Base-by-base conservation (phyloP, 1,140 invertebrate genomes). In the Drosophila novamexicana region DNA sequence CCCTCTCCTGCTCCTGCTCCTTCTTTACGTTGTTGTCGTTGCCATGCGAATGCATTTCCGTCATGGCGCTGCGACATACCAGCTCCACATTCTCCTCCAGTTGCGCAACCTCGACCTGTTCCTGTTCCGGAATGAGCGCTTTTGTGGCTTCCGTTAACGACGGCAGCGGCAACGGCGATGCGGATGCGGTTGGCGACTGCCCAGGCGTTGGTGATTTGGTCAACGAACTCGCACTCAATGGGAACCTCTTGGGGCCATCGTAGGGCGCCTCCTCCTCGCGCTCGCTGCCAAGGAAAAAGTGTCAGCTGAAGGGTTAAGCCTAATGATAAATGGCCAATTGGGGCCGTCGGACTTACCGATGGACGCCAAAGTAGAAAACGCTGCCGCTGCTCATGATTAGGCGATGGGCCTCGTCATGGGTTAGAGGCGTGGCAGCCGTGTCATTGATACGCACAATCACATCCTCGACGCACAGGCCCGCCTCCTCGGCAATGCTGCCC, bases 381-480 rank as follows among this genome's bases (percentile, higher is more conserved):
- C 97, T 96, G 57, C 96, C 96, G 44, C 95, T 95, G 68, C 94
- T 93, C 49, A 95, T 91, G 49, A 98, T 95, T 34, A 94, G 93
- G 74, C 97, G 95, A 83, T 97, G 96, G 8, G 96, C 97, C 88
- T 96, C 95, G 63, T 95, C 95, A 82, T 98, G 97, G 29, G 95
- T 95, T 68, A 97, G 92, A 61, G 93, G 91, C 49, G 94, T 93
- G 12, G 96, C 95, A 49, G 95, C 93, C 50, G 94, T 93, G 75
- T 95, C 95, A 81, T 96, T 96, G 53, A 98, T 95, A 91, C 95
- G 95, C 39, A 96, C 93, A 69, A 98, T 94, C 66, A 96, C 94
- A 93, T 98, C 97, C 45, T 97, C 97, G 54, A 95, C 94, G 85
- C 95, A 94, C 49, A 98, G 92, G 36, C 97, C 97, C 84, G 96